These are phyloP conservation scores for Discoglossus pictus DNA, from an alignment of 2,797 vertebrate genomes.

Conservation along the genomic window DNA sequence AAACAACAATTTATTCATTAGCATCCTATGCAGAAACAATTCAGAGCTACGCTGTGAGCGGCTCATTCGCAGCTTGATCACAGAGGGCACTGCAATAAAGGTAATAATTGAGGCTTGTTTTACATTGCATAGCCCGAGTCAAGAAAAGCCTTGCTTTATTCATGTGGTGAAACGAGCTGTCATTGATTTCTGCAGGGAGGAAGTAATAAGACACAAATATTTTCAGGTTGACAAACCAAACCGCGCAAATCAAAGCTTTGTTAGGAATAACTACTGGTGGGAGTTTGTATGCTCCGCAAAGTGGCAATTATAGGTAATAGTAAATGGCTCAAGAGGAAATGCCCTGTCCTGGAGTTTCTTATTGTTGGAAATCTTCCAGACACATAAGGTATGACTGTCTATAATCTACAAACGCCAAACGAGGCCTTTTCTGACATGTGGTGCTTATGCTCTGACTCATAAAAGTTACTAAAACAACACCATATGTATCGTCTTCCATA, in stretches of 20 bases:
- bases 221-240: constrained; percentile 19
- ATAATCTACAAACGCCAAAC: not conserved
- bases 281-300: constrained; percentile 1
- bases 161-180: constrained; percentile 24
- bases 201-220: constrained; percentile 25
- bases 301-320: constrained; percentile 9
- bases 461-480: no score
- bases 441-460: no score
- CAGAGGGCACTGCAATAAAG: not conserved
- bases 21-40: constrained; percentile 9
- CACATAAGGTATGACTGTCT: not conserved
- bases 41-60: not conserved
- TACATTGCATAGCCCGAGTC: not conserved
- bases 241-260: constrained; percentile 18
- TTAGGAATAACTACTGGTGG: constrained; percentile 19
- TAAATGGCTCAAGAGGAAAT: constrained; percentile 19
- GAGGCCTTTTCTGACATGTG: not conserved
- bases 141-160: constrained; percentile 28
- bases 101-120: constrained; percentile 29
- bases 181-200: constrained; percentile 22
- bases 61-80: constrained; percentile 10
- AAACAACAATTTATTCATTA: constrained; percentile 24
- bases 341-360: not conserved
- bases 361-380: not conserved
- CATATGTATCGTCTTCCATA: no score